Conservation (phyloP, 2,888 invertebrate genomes). For the Xylota sylvarum region DNA sequence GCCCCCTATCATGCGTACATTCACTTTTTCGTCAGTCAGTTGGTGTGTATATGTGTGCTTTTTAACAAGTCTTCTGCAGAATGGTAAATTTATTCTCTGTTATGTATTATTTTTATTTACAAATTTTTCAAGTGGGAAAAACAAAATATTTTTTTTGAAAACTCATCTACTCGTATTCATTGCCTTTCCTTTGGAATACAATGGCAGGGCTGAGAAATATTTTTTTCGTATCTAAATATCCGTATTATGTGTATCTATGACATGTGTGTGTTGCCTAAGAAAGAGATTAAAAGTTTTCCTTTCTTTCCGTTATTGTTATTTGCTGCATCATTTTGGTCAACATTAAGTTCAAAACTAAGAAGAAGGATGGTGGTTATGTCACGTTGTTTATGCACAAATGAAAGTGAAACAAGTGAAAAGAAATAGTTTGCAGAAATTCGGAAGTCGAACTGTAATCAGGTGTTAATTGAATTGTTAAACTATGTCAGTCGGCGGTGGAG, state of each 20-base stretch:
- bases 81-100: constrained; percentile 58
- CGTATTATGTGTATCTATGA: constrained; percentile 21
- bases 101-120: constrained; percentile 42
- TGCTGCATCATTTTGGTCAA: constrained; percentile 10
- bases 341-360: not conserved
- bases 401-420: constrained; percentile 24
- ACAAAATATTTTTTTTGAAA: constrained; percentile 10
- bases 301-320: constrained; percentile 1
- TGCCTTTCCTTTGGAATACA: constrained; percentile 41
- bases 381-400: constrained; percentile 17
- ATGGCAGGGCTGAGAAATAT: constrained; percentile 60
- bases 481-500: not conserved
- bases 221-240: constrained; percentile 9
- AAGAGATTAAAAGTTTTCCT: constrained; percentile 19
- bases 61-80: constrained; percentile 27
- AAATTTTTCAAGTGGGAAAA: constrained; percentile 45
- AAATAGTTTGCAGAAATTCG: constrained; percentile 26
- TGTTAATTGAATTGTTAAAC: constrained; percentile 68
- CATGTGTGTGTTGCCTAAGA: constrained; percentile 11
- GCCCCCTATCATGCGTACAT: constrained; percentile 55
- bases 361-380: constrained; percentile 3
- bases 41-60: not conserved
- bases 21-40: constrained; percentile 41
- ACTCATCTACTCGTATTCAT: constrained; percentile 29
- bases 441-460: constrained; percentile 42